Evolutionary conservation across 1,140 invertebrate genomes (phyloP).

Genomic region (Sarcophaga bullata): DNA sequence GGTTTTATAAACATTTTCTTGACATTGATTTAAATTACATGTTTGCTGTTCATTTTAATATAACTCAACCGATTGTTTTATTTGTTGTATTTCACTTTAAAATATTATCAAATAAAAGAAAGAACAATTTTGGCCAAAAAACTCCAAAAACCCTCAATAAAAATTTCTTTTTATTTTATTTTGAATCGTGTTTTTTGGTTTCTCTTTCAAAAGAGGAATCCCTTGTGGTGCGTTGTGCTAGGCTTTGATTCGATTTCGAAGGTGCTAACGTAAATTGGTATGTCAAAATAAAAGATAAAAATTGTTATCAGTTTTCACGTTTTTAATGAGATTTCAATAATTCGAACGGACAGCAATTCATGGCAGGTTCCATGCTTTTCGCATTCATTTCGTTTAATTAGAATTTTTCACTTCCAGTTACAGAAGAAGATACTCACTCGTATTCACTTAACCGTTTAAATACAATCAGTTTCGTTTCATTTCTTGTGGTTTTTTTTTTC

Average conservation of each 20-base stretch:
- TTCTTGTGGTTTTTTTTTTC: neutral
- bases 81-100: neutral
- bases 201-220: neutral
- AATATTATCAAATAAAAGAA: neutral
- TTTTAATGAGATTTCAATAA: slow-evolving; percentile 37
- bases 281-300: slow-evolving; percentile 40
- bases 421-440: too few species aligned
- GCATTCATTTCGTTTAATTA: neutral
- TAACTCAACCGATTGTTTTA: slow-evolving; percentile 1
- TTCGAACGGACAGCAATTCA: slow-evolving; percentile 20
- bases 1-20: slow-evolving; percentile 30
- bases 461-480: neutral
- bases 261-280: slow-evolving; percentile 38
- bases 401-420: neutral
- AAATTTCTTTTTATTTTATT: neutral
- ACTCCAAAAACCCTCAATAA: too few species aligned
- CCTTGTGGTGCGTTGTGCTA: neutral
- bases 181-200: neutral
- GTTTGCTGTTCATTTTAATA: slow-evolving; percentile 38
- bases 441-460: too few species aligned
- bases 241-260: slow-evolving; percentile 12
- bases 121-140: neutral
- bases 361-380: slow-evolving; percentile 19
- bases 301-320: slow-evolving; percentile 35
- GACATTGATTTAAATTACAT: slow-evolving; percentile 41